Percentiles rank a stretch among this genome's conserved stretches.
Evolutionary conservation across 2,888 invertebrate species (phyloP).

Genomic region (Elegia similella): DNA sequence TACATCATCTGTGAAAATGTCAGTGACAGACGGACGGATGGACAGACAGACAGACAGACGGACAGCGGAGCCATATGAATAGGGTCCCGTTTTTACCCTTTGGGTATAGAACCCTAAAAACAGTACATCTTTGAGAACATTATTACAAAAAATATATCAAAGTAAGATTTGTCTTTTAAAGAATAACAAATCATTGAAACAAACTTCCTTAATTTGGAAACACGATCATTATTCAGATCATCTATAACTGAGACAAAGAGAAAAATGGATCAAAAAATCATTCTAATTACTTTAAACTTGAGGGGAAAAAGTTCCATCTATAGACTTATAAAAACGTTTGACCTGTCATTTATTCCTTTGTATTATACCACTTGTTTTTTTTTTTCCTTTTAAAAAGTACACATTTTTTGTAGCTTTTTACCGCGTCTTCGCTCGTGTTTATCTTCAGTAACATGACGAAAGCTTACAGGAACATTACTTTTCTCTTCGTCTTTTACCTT

Average conservation of each 20-base stretch:
- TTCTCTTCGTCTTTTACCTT: no score
- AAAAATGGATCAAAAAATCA: slow-evolving; percentile 13
- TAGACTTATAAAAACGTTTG: neutral
- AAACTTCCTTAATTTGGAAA: neutral
- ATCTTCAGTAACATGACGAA: neutral
- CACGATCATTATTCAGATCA: slow-evolving; percentile 5
- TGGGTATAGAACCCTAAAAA: no score
- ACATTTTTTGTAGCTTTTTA: no score
- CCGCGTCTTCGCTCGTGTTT: neutral
- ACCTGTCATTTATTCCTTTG: neutral
- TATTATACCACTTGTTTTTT: no score
- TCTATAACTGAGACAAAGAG: slow-evolving; percentile 5
- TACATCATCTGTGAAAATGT: no score
- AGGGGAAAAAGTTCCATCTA: neutral
- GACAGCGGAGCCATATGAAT: no score
- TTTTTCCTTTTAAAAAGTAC: no score
- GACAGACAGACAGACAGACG: no score
- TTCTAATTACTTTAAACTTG: slow-evolving; percentile 10
- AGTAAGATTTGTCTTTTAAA: neutral
- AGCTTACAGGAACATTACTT: no score
- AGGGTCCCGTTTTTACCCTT: no score
- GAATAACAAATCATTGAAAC: neutral
- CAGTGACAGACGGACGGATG: no score
- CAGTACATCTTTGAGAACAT: no score
- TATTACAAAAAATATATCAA: neutral